Base-by-base conservation (phyloP, 2,113 vertebrate species). In the Dromaius novaehollandiae region DNA sequence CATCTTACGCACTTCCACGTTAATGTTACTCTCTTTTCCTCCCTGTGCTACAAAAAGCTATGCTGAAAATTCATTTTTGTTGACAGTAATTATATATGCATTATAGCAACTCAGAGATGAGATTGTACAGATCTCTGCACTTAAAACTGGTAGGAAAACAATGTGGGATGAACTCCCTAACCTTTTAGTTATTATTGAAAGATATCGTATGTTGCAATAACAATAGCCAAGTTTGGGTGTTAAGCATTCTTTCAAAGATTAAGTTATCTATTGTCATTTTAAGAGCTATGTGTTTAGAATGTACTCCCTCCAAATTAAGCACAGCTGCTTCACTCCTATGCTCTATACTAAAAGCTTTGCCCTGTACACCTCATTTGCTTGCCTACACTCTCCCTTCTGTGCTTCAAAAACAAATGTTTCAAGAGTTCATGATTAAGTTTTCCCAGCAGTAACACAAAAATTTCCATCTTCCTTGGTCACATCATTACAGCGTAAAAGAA, bases 401-500 rank as follows among this genome's bases (percentile, higher is more conserved):
- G 65, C 70, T 69, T 88, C 19, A 76, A 65, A 88, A 82, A 53
- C 66, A 97, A 94, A n/a, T 51, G 7, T 76, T 88, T 82, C 50
- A 53, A 40, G 80, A 73, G 60, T 84, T 89, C 70, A 53, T 66
- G 34, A 87, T 73, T 53, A 60, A 55, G 34, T 89, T 93, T 86
- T 86, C 48, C 32, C 66, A 73, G 46, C 40, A 93, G n/a, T 74
- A 89, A 4, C 75, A 81, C 34, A 87, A 86, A 93, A 65, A 70
- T 75, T 90, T 65, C 64, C 64, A 44, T 96, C 86, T 94, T 93
- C 66, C 78, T 71, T 83, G 58, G 74, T 96, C 84, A 82, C 70
- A 55, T 90, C 82, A 88, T 82, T 75, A 63, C 76, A 94, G 74
- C 75, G 95, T 69, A 94, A 74, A 85, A 96, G 91, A 97, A 75